A percentile compares a stretch with the other conserved stretches of the same genome.
Evolutionary conservation across 2,888 invertebrate species (phyloP).

Genomic region (Andrena dorsata): DNA sequence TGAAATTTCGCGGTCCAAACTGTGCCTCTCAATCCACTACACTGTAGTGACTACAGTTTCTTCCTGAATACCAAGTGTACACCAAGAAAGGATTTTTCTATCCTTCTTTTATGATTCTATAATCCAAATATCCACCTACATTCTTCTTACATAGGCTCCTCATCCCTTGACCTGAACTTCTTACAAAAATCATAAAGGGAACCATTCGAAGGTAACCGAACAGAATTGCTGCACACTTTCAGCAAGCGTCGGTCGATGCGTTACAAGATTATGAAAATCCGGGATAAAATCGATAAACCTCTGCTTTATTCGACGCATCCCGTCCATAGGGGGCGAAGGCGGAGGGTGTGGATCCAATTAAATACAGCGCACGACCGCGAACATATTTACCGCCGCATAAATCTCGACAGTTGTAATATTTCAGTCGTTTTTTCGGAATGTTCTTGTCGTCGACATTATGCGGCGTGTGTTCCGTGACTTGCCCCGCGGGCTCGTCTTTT

Average conservation of each 20-base stretch:
- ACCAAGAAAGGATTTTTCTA: too few relatives aligned
- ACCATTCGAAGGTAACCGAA: too few relatives aligned
- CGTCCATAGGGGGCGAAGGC: background rate
- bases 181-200: too few relatives aligned
- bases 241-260: background rate
- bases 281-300: slow-evolving; percentile 35
- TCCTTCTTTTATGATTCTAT: too few relatives aligned
- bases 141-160: too few relatives aligned
- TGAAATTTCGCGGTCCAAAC: background rate
- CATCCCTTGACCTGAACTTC: too few relatives aligned
- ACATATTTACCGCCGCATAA: slow-evolving; percentile 69
- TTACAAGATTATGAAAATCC: slow-evolving; percentile 30
- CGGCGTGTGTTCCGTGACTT: slow-evolving; percentile 58
- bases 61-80: too few relatives aligned
- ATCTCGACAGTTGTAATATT: slow-evolving; percentile 71
- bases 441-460: slow-evolving; percentile 62
- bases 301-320: slow-evolving; percentile 28
- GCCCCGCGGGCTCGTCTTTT: slow-evolving; percentile 25
- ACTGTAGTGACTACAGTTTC: too few relatives aligned
- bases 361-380: slow-evolving; percentile 39
- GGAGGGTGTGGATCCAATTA: slow-evolving; percentile 62
- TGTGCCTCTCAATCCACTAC: too few relatives aligned
- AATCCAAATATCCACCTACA: too few relatives aligned
- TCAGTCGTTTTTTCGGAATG: slow-evolving; percentile 53
- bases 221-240: background rate